phyloP scores from a whole-genome alignment of 2,888 invertebrate species.

The Ophioninae sp. region DNA sequence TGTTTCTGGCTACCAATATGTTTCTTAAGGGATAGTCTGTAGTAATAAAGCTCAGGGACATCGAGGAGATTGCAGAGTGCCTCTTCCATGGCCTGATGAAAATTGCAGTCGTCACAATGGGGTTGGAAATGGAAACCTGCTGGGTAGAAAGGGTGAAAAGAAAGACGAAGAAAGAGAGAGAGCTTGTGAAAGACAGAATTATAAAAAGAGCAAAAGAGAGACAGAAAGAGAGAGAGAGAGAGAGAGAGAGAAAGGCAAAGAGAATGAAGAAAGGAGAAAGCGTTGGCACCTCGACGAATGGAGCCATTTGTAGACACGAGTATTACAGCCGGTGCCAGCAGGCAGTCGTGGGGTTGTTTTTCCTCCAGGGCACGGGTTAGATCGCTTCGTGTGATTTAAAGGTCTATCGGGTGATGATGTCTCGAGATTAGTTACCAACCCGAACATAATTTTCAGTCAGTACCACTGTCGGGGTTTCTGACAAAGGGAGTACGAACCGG shows the following conservation, averaged over 20 bases:
- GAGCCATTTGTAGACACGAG: constrained; percentile 76
- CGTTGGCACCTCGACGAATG: constrained; percentile 75
- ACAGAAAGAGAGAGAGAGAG: background rate
- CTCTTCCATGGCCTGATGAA: constrained; percentile 23
- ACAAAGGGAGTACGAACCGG: constrained; percentile 46
- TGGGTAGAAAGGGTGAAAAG: background rate
- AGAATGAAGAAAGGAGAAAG: constrained; percentile 42
- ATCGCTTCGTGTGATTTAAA: constrained; percentile 73
- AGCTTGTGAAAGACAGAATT: background rate
- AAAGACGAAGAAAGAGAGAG: background rate
- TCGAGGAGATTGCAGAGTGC: background rate
- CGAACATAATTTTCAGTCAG: constrained; percentile 71
- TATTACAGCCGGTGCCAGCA: constrained; percentile 68
- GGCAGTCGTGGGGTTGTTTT: constrained; percentile 43
- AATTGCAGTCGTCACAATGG: constrained; percentile 34
- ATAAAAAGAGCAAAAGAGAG: background rate
- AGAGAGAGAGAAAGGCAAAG: background rate
- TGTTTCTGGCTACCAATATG: background rate
- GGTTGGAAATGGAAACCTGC: constrained; percentile 42
- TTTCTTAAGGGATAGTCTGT: background rate
- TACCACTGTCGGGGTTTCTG: background rate
- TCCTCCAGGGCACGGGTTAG: constrained; percentile 61
- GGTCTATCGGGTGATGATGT: constrained; percentile 77
- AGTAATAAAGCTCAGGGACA: background rate
- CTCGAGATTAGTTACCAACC: constrained; percentile 75